Conservation (phyloP, 2,113 vertebrate species). For the Catharus bicknelli region DNA sequence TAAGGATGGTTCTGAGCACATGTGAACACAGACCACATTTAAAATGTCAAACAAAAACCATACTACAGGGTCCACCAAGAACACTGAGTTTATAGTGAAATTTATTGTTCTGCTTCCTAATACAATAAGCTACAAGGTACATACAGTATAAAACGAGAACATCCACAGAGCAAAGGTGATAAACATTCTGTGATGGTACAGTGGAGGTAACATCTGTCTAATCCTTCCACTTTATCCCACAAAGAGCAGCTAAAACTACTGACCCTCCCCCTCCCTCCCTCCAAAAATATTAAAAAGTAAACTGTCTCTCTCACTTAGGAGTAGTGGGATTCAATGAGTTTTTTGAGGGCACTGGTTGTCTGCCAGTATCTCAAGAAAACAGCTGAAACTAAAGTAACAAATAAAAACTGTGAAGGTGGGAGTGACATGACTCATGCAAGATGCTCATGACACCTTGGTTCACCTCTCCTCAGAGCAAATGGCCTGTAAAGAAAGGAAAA, state of each 20-base stretch:
- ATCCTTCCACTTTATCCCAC: slow-evolving; percentile 68
- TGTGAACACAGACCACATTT: slow-evolving; percentile 44
- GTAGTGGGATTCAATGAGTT: slow-evolving; percentile 60
- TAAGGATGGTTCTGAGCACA: slow-evolving; percentile 12
- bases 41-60: slow-evolving; percentile 62
- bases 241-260: slow-evolving; percentile 72
- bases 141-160: slow-evolving; percentile 83
- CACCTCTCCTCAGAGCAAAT: slow-evolving; percentile 69
- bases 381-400: slow-evolving; percentile 71
- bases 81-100: slow-evolving; percentile 76
- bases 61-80: slow-evolving; percentile 64
- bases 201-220: slow-evolving; percentile 64
- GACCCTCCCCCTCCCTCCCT: slow-evolving; percentile 64
- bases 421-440: slow-evolving; percentile 74
- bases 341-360: slow-evolving; percentile 68
- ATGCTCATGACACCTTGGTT: slow-evolving; percentile 67
- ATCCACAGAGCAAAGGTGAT: slow-evolving; percentile 79
- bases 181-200: slow-evolving; percentile 75
- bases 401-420: slow-evolving; percentile 69
- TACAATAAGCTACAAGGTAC: slow-evolving; percentile 82
- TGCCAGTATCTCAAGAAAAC: slow-evolving; percentile 58
- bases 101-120: slow-evolving; percentile 82
- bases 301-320: slow-evolving; percentile 69
- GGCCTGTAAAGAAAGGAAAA: slow-evolving; percentile 76
- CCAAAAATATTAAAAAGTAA: slow-evolving; percentile 73